phyloP scores from a whole-genome alignment of 2,113 vertebrate species.

The Bubo bubo region DNA sequence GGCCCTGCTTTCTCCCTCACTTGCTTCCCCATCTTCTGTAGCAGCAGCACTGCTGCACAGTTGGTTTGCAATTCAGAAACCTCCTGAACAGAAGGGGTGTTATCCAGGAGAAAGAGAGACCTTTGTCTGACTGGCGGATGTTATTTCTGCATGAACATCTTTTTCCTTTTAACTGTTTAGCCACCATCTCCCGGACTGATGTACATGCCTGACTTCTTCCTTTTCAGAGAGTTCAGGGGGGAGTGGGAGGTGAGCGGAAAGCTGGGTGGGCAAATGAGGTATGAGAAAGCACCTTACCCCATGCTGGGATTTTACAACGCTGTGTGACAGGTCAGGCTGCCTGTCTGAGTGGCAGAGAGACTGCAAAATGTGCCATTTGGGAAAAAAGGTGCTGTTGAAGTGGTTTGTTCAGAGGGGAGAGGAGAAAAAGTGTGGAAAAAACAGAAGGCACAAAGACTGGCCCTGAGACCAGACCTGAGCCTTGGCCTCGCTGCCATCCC shows the following conservation, averaged over 20 bases:
- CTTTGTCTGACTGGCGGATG: conserved; percentile 19
- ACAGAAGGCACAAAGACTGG: not conserved
- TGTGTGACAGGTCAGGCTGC: not conserved
- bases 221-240: not conserved
- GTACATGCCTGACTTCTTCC: not conserved
- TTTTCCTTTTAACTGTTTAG: conserved; percentile 38
- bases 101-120: not conserved
- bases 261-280: not conserved
- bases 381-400: not conserved
- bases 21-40: not conserved
- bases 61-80: not conserved
- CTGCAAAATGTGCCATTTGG: not conserved
- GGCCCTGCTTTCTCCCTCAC: not conserved
- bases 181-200: not conserved
- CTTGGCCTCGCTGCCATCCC: not conserved
- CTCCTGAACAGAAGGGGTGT: not conserved
- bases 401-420: not conserved
- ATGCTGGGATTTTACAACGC: not conserved
- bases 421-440: not conserved
- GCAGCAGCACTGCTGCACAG: not conserved
- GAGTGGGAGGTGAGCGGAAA: not conserved
- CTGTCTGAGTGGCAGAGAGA: not conserved
- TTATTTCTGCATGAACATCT: not conserved
- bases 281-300: not conserved
- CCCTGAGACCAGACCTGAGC: not conserved